Conservation (phyloP, 1,140 invertebrate species). For the Anthonomus grandis region DNA sequence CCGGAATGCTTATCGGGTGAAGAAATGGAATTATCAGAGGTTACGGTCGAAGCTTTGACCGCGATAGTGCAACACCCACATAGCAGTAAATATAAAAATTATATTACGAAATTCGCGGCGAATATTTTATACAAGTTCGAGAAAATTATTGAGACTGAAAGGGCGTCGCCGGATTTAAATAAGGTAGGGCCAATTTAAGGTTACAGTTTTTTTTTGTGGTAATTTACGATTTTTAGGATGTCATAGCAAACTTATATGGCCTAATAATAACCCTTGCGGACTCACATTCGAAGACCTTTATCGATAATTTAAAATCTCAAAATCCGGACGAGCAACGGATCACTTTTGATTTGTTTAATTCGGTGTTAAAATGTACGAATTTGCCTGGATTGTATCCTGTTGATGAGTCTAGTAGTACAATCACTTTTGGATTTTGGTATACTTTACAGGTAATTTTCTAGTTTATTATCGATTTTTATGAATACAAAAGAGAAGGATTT, state of each 20-base stretch:
- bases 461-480: not conserved
- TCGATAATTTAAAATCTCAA: constrained; percentile 52
- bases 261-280: constrained; percentile 64
- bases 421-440: constrained; percentile 90
- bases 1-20: constrained; percentile 52
- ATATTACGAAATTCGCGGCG: constrained; percentile 39
- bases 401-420: constrained; percentile 77
- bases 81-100: constrained; percentile 37
- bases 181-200: constrained; percentile 31
- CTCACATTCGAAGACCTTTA: constrained; percentile 60
- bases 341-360: constrained; percentile 51
- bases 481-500: too few species aligned
- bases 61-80: constrained; percentile 43
- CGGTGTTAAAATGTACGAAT: constrained; percentile 68
- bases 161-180: constrained; percentile 35
- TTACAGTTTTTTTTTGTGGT: not conserved
- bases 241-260: constrained; percentile 57
- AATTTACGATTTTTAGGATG: constrained; percentile 45
- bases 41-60: constrained; percentile 60
- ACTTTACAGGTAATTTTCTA: constrained; percentile 67
- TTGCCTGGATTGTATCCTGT: constrained; percentile 78
- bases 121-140: constrained; percentile 46
- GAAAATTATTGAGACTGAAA: constrained; percentile 44
- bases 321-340: constrained; percentile 47
- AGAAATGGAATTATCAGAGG: constrained; percentile 58